A percentile compares a stretch with the other conserved stretches of the same genome.
Evolutionary conservation across 2,888 invertebrate species (phyloP).

Genomic region (Andrena haemorrhoa): DNA sequence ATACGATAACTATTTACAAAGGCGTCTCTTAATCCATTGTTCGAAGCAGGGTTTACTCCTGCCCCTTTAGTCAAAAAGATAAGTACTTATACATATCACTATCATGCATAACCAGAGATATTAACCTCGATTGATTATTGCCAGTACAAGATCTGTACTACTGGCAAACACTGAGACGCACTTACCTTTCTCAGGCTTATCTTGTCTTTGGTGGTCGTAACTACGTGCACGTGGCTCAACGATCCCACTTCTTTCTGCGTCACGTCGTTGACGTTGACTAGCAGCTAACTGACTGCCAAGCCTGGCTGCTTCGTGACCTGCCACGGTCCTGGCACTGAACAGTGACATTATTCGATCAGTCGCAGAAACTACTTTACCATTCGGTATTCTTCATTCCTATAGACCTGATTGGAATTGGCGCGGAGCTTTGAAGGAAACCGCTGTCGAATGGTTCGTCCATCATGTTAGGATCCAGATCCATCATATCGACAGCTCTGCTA

Average conservation of each 20-base stretch:
- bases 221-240: conserved; percentile 89
- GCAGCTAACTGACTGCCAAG: conserved; percentile 87
- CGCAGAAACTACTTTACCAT: conserved; percentile 16
- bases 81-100: conserved; percentile 20
- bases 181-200: conserved; percentile 86
- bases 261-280: conserved; percentile 83
- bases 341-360: not conserved
- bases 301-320: conserved; percentile 92
- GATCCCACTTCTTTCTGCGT: conserved; percentile 78
- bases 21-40: not conserved
- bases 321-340: conserved; percentile 87
- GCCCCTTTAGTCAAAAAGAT: conserved; percentile 1
- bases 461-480: conserved; percentile 83
- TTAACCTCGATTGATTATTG: conserved; percentile 28
- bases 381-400: not conserved
- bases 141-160: conserved; percentile 13
- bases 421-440: conserved; percentile 82
- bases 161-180: conserved; percentile 27
- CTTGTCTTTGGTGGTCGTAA: conserved; percentile 88
- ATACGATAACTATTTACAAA: conserved; percentile 31
- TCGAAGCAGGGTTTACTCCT: not conserved
- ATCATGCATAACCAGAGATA: conserved; percentile 45
- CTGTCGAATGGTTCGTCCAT: conserved; percentile 84
- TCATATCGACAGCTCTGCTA: conserved; percentile 83
- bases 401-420: conserved; percentile 83